Evolutionary conservation across 1,140 invertebrate genomes (phyloP).

Genomic region (Tetramorium parvispinum): DNA sequence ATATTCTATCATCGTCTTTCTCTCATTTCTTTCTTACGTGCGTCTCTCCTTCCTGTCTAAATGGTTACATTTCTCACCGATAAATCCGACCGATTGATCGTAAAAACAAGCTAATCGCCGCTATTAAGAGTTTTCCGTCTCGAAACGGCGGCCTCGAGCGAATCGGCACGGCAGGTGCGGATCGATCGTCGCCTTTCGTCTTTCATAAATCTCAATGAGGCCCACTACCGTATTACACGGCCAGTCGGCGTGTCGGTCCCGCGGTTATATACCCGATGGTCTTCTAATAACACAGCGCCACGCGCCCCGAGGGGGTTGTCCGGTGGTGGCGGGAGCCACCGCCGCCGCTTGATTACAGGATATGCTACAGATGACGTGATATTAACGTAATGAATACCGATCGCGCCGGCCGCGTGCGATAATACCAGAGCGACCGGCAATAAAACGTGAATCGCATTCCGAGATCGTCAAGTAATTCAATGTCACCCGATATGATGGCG

Average conservation of each 20-base stretch:
- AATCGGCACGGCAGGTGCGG: constrained; percentile 41
- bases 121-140: constrained; percentile 35
- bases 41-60: not conserved
- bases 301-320: constrained; percentile 68
- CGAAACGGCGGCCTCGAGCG: not conserved
- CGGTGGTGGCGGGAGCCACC: constrained; percentile 45
- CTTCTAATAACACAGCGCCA: constrained; percentile 81
- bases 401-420: constrained; percentile 40
- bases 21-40: not conserved
- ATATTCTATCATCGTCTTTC: not conserved
- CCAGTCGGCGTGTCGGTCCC: constrained; percentile 55
- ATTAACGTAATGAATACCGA: constrained; percentile 81
- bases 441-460: constrained; percentile 11
- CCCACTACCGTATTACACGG: constrained; percentile 75
- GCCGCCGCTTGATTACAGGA: constrained; percentile 81
- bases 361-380: constrained; percentile 78
- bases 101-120: constrained; percentile 33
- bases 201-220: constrained; percentile 79
- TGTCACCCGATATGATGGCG: not conserved
- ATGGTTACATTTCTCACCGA: not conserved
- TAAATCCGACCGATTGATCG: constrained; percentile 1
- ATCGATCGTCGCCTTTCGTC: constrained; percentile 41
- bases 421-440: constrained; percentile 20
- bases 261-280: constrained; percentile 67
- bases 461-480: not conserved